Evolutionary conservation across 2,888 invertebrate genomes (phyloP).

Genomic region (Biston betularia): DNA sequence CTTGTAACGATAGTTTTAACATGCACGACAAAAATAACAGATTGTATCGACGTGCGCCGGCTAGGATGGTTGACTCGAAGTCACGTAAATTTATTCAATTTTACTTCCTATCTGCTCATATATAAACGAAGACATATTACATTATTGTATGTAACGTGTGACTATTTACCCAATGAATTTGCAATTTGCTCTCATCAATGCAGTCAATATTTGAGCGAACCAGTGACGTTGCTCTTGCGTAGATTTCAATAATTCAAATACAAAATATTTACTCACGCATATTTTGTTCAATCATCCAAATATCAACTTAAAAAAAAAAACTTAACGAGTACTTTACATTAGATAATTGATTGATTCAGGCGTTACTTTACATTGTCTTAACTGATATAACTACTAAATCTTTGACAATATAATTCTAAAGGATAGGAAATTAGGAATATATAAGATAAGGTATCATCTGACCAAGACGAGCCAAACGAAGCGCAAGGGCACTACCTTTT

Average conservation of each 20-base stretch:
- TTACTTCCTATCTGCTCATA: neutral
- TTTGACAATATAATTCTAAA: too few relatives aligned
- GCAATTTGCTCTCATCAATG: conserved; percentile 18
- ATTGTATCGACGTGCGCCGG: too few relatives aligned
- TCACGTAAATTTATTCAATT: neutral
- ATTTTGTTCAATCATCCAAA: conserved; percentile 17
- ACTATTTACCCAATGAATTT: conserved; percentile 8
- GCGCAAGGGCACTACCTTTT: too few relatives aligned
- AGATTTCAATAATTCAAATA: conserved; percentile 23
- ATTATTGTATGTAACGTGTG: neutral
- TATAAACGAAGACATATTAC: conserved; percentile 3
- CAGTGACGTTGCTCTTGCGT: conserved; percentile 22
- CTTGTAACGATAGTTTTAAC: too few relatives aligned
- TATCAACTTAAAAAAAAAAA: conserved; percentile 10
- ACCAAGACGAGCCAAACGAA: too few relatives aligned
- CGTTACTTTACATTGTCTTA: too few relatives aligned
- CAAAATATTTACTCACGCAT: conserved; percentile 27
- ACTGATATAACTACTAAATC: too few relatives aligned
- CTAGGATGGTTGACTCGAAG: neutral
- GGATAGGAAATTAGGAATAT: too few relatives aligned
- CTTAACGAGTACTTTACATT: too few relatives aligned
- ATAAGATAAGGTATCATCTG: too few relatives aligned
- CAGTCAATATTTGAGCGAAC: conserved; percentile 34
- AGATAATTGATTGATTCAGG: too few relatives aligned
- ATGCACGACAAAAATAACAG: too few relatives aligned